Conservation (phyloP, 2,888 invertebrate genomes). For the Aphodius granarius region DNA sequence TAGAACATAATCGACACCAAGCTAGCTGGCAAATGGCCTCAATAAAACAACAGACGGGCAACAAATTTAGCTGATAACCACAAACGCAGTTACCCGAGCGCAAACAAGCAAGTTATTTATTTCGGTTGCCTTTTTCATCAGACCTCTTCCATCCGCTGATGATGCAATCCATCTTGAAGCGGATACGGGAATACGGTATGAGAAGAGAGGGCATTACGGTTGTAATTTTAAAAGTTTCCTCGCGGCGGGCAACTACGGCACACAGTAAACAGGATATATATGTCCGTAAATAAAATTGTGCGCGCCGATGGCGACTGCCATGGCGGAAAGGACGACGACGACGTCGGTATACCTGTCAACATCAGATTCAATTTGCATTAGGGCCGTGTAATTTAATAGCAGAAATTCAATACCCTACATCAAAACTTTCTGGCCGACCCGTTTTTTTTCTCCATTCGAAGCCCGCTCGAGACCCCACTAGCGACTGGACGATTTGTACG, state of each 20-base stretch:
- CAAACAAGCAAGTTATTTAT: neutral
- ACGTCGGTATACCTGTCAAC: neutral
- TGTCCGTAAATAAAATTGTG: neutral
- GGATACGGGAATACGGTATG: neutral
- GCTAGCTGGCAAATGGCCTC: neutral
- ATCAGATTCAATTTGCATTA: slow-evolving; percentile 8
- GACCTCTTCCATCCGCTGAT: neutral
- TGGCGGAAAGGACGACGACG: neutral
- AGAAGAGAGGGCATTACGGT: neutral
- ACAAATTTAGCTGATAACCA: neutral
- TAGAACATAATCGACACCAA: neutral
- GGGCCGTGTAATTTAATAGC: slow-evolving; percentile 4
- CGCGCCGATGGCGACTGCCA: neutral
- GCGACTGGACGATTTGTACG: neutral
- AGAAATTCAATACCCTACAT: slow-evolving; percentile 9
- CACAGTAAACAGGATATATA: neutral
- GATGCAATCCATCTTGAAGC: neutral
- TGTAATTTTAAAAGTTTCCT: neutral
- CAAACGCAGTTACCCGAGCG: neutral
- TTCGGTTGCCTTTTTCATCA: neutral
- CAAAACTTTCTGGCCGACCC: neutral
- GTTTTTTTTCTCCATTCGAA: neutral
- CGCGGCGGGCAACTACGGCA: neutral
- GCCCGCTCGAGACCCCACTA: neutral
- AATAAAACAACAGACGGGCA: neutral